These are phyloP conservation scores for Cosmorhoe ocellata DNA, from an alignment of 2,888 invertebrate genomes.

Conservation along the genomic window DNA sequence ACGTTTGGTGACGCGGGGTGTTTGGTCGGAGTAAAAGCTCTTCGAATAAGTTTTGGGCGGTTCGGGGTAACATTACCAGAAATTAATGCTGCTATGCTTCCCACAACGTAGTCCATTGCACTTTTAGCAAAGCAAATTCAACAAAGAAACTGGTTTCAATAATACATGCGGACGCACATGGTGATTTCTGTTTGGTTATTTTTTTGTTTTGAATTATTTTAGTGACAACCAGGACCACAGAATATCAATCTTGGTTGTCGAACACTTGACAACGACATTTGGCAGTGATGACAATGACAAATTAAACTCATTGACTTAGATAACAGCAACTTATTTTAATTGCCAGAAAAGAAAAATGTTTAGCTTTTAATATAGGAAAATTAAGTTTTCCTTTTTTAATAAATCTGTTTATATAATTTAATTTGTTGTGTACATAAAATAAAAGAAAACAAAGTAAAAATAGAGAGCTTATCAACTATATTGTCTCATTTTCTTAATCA, in stretches of 20 bases:
- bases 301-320: neutral
- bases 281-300: slow-evolving; percentile 17
- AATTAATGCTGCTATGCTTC: slow-evolving; percentile 82
- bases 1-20: slow-evolving; percentile 71
- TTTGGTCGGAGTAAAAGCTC: slow-evolving; percentile 72
- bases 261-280: no score
- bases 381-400: no score
- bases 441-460: no score
- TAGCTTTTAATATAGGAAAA: no score
- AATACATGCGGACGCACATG: slow-evolving; percentile 46
- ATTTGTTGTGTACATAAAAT: no score
- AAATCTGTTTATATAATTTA: no score
- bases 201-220: slow-evolving; percentile 20
- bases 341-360: no score
- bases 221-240: slow-evolving; percentile 3
- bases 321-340: no score
- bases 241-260: no score
- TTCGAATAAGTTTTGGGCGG: slow-evolving; percentile 69
- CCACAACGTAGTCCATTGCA: slow-evolving; percentile 79
- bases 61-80: slow-evolving; percentile 81
- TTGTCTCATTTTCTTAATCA: no score
- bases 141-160: slow-evolving; percentile 23
- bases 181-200: slow-evolving; percentile 42
- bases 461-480: no score
- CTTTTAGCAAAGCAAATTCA: slow-evolving; percentile 10